Evolutionary conservation across 2,113 vertebrate genomes (phyloP), one percentile per base, ranked within the genome.

Genomic region (Catagonus wagneri): DNA sequence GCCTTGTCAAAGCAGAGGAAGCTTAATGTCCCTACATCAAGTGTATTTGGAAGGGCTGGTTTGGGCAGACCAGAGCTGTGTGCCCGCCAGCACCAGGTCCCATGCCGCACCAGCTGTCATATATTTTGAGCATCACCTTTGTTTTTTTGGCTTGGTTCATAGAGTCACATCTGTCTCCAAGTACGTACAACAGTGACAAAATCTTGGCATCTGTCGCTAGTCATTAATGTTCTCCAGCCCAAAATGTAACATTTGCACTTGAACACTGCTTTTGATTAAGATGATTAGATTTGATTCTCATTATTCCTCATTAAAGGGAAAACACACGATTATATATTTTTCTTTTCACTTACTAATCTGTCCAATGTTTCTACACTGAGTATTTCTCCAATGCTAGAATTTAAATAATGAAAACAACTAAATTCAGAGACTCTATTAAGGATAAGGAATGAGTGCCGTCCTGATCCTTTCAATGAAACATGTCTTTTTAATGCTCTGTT

Each of bases 291-390:
- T 95, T 85, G 95, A 95, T 95, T 97, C 95, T 97, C 97, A 96
- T 97, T 97, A 93, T 89, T 98, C 97, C 98, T 98, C 97, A 98
- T 98, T 98, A 98, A 97, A 97, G 63, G 95, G 71, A 94, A 98
- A 98, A 98, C 95, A 98, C 96, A 98, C 9, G 32, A 93, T 98
- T 88, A n/a, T 5, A 12, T 97, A 95, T 93, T 98, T 96, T 97
- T 97, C 80, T 95, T 92, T 98, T 98, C 96, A 79, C 84, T 96
- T 96, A 89, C 76, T 97, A 97, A 96, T 97, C 87, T 81, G 95
- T 86, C 68, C 36, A 39, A 74, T 72, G 25, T 90, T 88, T 89
- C 84, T 65, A 39, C 32, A 44, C 22, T 52, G 72, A 93, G 83
- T 89, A 50, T 96, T 98, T 96, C 96, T 96, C 97, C 98, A 96